Base-by-base conservation (phyloP, 2,113 vertebrate species). In the Cisticola juncidis region DNA sequence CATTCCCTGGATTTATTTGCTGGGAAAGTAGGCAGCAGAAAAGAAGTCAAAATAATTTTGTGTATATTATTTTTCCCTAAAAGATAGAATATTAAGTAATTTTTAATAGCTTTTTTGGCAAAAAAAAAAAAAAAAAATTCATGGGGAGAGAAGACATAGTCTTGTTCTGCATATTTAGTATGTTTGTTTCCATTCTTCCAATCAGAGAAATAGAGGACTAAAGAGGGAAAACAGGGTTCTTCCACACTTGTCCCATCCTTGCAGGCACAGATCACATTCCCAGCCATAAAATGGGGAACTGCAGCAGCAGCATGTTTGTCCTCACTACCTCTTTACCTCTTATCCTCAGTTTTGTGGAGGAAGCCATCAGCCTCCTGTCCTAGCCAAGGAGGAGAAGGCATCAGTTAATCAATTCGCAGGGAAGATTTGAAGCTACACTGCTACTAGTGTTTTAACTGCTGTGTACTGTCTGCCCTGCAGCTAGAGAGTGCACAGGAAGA, bases 251-350 rank as follows among this genome's bases (percentile, higher is more conserved):
- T 58, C 11, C 33, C 23, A 51, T 26, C 16, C 22, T 79, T 64
- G 14, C 23, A 42, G 47, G 23, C 10, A 33, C 3, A 80, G 53
- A 11, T 68, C 35, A 9, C 17, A 13, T 76, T 92, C 23, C 25
- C 61, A 47, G 38, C 29, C 25, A 4, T 11, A 26, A 2, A 42
- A 12, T 0, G 0, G 26, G 60, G 31, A 53, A 15, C 5, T 5
- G 10, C 35, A 54, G 35, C 35, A 62, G n/a, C 28, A n/a, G 21
- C 33, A 7, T 2, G 11, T 5, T 4, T 42, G 11, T 26, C 35
- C 23, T 40, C 18, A 15, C 14, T 11, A 10, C 8, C n/a, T 60
- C 29, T 56, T 68, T 11, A 10, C 8, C n/a, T 60, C 29, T 56
- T 68, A 45, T 66, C 28, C 38, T 73, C 72, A 44, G 2, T 22